phyloP scores from a whole-genome alignment of 2,888 invertebrate genomes.

The Scaptomyza polygonia region DNA sequence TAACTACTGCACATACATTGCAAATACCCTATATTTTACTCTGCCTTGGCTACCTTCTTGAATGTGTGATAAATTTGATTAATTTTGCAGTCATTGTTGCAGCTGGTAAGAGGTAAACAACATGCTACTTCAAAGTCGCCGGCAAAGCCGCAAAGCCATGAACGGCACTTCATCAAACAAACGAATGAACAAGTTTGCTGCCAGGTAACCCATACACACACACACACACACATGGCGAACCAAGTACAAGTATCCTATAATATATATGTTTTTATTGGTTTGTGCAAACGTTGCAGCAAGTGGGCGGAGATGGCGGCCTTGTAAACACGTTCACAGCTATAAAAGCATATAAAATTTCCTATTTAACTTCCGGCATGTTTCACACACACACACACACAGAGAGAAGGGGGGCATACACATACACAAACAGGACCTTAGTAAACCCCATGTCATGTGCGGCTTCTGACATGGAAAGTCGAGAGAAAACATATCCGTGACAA shows the following conservation, averaged over 20 bases:
- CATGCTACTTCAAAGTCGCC: slow-evolving; percentile 36
- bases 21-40: no score
- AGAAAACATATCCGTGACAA: slow-evolving; percentile 80
- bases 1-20: no score
- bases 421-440: slow-evolving; percentile 20
- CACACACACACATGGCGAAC: neutral
- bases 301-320: slow-evolving; percentile 47
- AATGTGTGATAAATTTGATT: no score
- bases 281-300: slow-evolving; percentile 11
- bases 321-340: slow-evolving; percentile 76
- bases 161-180: slow-evolving; percentile 65
- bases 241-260: slow-evolving; percentile 1
- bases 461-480: slow-evolving; percentile 66
- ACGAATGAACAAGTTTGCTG: slow-evolving; percentile 60
- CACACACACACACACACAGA: slow-evolving; percentile 26
- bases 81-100: slow-evolving; percentile 17
- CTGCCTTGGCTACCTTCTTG: no score
- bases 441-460: slow-evolving; percentile 31
- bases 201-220: slow-evolving; percentile 47
- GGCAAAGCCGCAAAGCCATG: slow-evolving; percentile 51
- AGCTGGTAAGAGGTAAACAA: slow-evolving; percentile 21
- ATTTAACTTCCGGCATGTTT: slow-evolving; percentile 76
- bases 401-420: no score
- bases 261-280: neutral
- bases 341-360: slow-evolving; percentile 80